phyloP scores from a whole-genome alignment of 2,888 invertebrate species.

The Deroplatys truncata region DNA sequence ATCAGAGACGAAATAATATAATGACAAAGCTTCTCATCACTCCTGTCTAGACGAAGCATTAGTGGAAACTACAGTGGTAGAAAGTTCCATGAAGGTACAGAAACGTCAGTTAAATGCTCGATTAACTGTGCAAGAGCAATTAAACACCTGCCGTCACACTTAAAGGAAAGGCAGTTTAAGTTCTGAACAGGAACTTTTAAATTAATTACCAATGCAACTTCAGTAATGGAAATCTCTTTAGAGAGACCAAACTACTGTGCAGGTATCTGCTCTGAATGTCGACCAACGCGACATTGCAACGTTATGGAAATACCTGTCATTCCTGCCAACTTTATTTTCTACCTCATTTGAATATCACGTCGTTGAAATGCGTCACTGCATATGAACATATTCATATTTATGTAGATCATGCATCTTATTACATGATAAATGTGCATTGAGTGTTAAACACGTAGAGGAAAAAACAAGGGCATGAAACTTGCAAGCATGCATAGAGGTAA shows the following conservation, averaged over 20 bases:
- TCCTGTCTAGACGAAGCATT: too few relatives aligned
- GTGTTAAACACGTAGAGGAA: too few relatives aligned
- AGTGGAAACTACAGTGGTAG: too few relatives aligned
- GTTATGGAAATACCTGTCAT: neutral
- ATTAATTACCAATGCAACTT: neutral
- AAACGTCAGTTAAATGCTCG: neutral
- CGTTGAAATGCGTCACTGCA: neutral
- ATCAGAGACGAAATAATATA: too few relatives aligned
- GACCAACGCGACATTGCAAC: neutral
- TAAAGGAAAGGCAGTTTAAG: neutral
- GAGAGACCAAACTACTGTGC: neutral
- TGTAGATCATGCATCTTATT: too few relatives aligned
- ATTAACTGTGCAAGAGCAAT: neutral
- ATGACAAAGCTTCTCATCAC: too few relatives aligned
- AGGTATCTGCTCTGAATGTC: neutral
- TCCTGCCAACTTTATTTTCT: neutral
- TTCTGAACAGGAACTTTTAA: neutral
- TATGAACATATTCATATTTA: too few relatives aligned
- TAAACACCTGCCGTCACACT: too few relatives aligned
- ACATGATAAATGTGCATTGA: too few relatives aligned
- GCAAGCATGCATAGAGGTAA: too few relatives aligned
- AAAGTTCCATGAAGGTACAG: too few relatives aligned
- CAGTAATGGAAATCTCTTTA: neutral
- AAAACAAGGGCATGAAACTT: too few relatives aligned
- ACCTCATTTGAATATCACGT: neutral